phyloP scores from a whole-genome alignment of 2,113 vertebrate genomes.

The Xiphophorus couchianus region DNA sequence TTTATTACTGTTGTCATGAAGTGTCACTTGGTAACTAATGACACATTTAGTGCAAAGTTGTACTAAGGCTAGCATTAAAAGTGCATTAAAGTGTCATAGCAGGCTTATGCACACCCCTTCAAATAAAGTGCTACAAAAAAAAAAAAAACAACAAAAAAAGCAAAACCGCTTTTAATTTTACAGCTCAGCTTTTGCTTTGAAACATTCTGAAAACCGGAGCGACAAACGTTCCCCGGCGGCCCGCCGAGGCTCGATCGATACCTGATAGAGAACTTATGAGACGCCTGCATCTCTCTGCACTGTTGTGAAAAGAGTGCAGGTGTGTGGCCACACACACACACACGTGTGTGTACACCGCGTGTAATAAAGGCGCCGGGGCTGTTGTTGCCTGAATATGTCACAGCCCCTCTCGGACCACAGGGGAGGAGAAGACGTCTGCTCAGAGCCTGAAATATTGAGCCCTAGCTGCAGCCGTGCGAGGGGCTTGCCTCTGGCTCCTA shows the following conservation, averaged over 20 bases:
- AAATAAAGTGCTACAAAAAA: too few species aligned
- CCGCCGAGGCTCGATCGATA: conserved; percentile 42
- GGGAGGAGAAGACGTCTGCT: conserved; percentile 51
- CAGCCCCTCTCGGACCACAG: conserved; percentile 63
- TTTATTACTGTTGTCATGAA: too few species aligned
- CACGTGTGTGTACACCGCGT: conserved; percentile 16
- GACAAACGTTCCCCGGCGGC: conserved; percentile 18
- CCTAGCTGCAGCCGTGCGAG: conserved; percentile 44
- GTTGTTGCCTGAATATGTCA: conserved; percentile 62
- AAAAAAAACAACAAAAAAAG: background rate
- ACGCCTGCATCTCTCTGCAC: conserved; percentile 9
- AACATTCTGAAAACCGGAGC: conserved; percentile 6
- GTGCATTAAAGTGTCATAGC: too few species aligned
- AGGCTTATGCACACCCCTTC: too few species aligned
- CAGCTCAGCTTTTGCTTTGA: conserved; percentile 5
- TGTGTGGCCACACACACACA: conserved; percentile 7
- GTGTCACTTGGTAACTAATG: too few species aligned
- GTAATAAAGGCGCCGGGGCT: conserved; percentile 51
- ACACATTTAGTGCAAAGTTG: too few species aligned
- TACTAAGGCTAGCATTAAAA: too few species aligned
- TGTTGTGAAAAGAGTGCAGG: conserved; percentile 10
- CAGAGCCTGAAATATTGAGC: conserved; percentile 71
- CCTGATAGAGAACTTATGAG: conserved; percentile 33
- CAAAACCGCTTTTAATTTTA: background rate
- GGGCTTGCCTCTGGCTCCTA: conserved; percentile 55